phyloP scores from a whole-genome alignment of 2,888 invertebrate genomes.

The Mongoloraphidia duomilia region DNA sequence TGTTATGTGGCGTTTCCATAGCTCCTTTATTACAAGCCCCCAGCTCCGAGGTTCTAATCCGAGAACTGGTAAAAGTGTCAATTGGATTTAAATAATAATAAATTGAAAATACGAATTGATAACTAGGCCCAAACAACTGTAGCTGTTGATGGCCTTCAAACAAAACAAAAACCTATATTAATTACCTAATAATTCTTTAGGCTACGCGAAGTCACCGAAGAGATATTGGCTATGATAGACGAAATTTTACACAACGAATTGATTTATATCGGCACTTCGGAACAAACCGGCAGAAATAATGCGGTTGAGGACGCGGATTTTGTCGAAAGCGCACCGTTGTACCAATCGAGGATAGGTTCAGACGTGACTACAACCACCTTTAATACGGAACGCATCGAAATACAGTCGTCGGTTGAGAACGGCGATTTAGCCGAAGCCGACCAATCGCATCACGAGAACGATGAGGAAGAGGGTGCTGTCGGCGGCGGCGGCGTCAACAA shows the following conservation, averaged over 20 bases:
- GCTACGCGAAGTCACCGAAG: conserved; percentile 14
- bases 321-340: conserved; percentile 8
- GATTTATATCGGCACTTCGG: conserved; percentile 19
- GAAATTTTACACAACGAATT: conserved; percentile 13
- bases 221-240: conserved; percentile 13
- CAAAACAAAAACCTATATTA: no score
- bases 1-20: no score
- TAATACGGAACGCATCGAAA: no score
- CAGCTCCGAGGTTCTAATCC: no score
- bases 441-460: conserved; percentile 43
- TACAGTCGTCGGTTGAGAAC: conserved; percentile 40
- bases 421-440: conserved; percentile 71
- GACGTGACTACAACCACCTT: no score
- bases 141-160: no score
- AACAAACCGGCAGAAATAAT: conserved; percentile 4
- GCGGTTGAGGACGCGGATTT: conserved; percentile 3
- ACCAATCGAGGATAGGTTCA: no score
- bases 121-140: no score
- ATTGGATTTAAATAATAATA: no score
- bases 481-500: conserved; percentile 21
- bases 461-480: conserved; percentile 28
- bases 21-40: no score
- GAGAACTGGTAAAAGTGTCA: no score
- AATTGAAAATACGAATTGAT: no score
- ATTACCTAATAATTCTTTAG: conserved; percentile 8